Base-by-base conservation (phyloP, 1,140 invertebrate genomes). In the Oscheius sp. region DNA sequence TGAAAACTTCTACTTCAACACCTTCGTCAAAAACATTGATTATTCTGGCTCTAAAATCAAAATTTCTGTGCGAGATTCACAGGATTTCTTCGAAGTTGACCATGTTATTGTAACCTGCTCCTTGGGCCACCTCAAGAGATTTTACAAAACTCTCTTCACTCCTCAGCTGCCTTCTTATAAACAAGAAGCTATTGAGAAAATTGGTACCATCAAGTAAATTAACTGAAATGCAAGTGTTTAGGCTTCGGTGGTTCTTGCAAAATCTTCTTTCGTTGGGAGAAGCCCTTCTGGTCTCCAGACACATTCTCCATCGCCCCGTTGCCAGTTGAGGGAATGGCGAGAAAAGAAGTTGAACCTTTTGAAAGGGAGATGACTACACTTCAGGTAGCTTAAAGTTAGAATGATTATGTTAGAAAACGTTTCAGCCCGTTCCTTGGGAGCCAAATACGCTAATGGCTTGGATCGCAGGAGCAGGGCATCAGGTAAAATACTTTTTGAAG, bases 41-140 rank as follows among this genome's bases (percentile, higher is more conserved):
- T 34, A 36, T 34, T 13, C 61, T 32, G 26, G 35, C 15, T 26
- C 31, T 13, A 46, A n/a, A 46, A 63, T 71, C 18, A n/a, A 64
- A 35, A 63, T 63, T 18, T 26, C 20, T n/a, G 26, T n/a, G 15
- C 31, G 61, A 34, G 15, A 34, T 34, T 63, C 61, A 26, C 18
- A 34, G 35, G 31, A 45, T 15, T 18, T 63, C 23, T 23, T 13
- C 49, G 49, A 55, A 65, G 73, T 61, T 36, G 72, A 76, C 32
- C 74, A 75, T 32, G 72, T 76, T 3, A 75, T 76, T 46, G 75
- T 76, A 3, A 76, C 75, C 26, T 49, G 63, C 65, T 75, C 72
- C 1, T 63, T 76, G 3, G 75, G 75, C 35, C 63, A 68, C 20
- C 71, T 76, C 23, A 76, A 76, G 58, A 74, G 65, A 23, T 74